Conservation (phyloP, 2,888 invertebrate genomes). For the Cerastoderma edule region DNA sequence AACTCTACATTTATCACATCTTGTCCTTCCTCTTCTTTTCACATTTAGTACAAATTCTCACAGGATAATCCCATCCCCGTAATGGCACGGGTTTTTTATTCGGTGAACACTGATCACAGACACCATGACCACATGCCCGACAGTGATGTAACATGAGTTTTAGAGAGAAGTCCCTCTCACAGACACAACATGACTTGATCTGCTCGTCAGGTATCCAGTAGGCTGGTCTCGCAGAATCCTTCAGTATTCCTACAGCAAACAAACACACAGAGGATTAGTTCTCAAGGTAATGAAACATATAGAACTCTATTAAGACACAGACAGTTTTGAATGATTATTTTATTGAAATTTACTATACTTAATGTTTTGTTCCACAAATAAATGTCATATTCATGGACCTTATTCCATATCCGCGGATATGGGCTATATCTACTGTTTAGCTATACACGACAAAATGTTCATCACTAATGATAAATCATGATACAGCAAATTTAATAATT, state of each 20-base stretch:
- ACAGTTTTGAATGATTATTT: no score
- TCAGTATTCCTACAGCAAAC: constrained; percentile 85
- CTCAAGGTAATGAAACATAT: no score
- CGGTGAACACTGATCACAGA: constrained; percentile 86
- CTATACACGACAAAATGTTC: no score
- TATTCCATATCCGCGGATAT: no score
- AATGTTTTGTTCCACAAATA: no score
- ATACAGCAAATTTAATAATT: no score
- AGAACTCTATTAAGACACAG: no score
- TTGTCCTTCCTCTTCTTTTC: constrained; percentile 68
- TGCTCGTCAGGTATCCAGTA: constrained; percentile 93
- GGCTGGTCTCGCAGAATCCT: constrained; percentile 90
- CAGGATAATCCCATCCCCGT: constrained; percentile 85
- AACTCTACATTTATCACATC: constrained; percentile 7
- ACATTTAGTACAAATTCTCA: constrained; percentile 84
- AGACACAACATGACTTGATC: constrained; percentile 88
- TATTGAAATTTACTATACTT: no score
- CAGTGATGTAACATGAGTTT: constrained; percentile 87
- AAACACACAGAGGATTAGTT: no score
- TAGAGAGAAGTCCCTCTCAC: constrained; percentile 86
- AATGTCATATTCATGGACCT: no score
- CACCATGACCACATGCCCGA: constrained; percentile 89
- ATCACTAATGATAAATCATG: no score
- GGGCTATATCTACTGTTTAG: no score
- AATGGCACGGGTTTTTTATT: constrained; percentile 83